Percentiles rank a stretch among this genome's conserved stretches.
Evolutionary conservation across 2,888 invertebrate genomes (phyloP).

Genomic region (Drosophila fungiperda): DNA sequence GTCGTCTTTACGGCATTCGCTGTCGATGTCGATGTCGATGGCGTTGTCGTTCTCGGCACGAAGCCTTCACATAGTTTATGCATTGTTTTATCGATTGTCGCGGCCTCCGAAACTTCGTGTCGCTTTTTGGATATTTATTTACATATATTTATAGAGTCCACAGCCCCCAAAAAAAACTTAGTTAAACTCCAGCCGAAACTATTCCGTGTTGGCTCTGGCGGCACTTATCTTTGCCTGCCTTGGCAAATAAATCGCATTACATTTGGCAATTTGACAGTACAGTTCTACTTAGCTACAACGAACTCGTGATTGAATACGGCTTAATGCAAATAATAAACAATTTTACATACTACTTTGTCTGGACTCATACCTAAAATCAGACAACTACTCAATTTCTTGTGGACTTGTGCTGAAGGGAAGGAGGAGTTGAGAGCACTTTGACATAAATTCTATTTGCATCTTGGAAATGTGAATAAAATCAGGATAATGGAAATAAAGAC

Average conservation of each 20-base stretch:
- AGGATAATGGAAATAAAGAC: not conserved
- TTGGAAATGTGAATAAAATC: not conserved
- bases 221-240: conserved; percentile 56
- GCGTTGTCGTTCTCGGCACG: conserved; percentile 57
- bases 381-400: not conserved
- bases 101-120: conserved; percentile 59
- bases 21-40: conserved; percentile 33
- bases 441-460: not conserved
- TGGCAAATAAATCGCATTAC: conserved; percentile 66
- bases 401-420: not conserved
- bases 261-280: conserved; percentile 65
- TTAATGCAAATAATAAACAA: conserved; percentile 5
- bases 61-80: conserved; percentile 76
- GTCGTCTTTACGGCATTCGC: conserved; percentile 25
- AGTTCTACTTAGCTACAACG: conserved; percentile 6
- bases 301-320: not conserved
- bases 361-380: not conserved
- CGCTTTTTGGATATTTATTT: conserved; percentile 47
- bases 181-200: conserved; percentile 1
- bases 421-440: not conserved
- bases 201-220: conserved; percentile 51
- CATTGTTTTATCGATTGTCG: conserved; percentile 84
- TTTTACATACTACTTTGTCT: not conserved
- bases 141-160: conserved; percentile 64
- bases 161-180: conserved; percentile 3